phyloP scores from a whole-genome alignment of 2,888 invertebrate species.

The Thereva unica region DNA sequence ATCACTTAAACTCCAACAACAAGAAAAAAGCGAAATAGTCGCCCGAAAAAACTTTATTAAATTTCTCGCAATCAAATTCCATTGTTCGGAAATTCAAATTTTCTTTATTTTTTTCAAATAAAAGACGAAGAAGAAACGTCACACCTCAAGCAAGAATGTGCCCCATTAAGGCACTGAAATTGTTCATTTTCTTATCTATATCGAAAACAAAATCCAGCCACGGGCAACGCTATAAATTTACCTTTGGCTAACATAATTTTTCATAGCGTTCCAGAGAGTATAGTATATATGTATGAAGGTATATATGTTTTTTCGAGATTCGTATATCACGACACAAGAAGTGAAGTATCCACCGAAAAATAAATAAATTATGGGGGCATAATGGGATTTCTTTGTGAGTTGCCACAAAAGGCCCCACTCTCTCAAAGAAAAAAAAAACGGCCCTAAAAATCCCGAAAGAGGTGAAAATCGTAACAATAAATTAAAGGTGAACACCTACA shows the following conservation, averaged over 20 bases:
- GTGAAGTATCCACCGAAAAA: slow-evolving; percentile 29
- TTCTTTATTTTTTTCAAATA: too few species aligned
- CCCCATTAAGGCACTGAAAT: slow-evolving; percentile 23
- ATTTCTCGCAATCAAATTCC: too few species aligned
- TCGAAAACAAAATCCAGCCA: slow-evolving; percentile 14
- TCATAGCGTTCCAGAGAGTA: slow-evolving; percentile 17
- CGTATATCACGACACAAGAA: slow-evolving; percentile 28
- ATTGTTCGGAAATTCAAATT: too few species aligned
- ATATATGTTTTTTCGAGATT: slow-evolving; percentile 5
- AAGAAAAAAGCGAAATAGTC: too few species aligned
- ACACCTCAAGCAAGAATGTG: neutral
- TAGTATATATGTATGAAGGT: too few species aligned
- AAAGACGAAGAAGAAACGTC: too few species aligned
- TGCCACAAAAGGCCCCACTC: slow-evolving; percentile 19
- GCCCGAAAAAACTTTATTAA: too few species aligned
- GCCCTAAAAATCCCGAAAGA: slow-evolving; percentile 26
- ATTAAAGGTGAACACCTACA: slow-evolving; percentile 42
- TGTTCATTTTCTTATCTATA: slow-evolving; percentile 30
- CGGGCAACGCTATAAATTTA: slow-evolving; percentile 25
- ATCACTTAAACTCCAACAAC: too few species aligned
- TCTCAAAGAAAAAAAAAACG: neutral
- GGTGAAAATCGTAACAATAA: slow-evolving; percentile 41
- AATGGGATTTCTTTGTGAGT: slow-evolving; percentile 35
- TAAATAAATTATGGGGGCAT: slow-evolving; percentile 33
- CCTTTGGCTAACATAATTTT: slow-evolving; percentile 25